Conservation (phyloP, 2,797 vertebrate genomes). For the Crenuchus spilurus region DNA sequence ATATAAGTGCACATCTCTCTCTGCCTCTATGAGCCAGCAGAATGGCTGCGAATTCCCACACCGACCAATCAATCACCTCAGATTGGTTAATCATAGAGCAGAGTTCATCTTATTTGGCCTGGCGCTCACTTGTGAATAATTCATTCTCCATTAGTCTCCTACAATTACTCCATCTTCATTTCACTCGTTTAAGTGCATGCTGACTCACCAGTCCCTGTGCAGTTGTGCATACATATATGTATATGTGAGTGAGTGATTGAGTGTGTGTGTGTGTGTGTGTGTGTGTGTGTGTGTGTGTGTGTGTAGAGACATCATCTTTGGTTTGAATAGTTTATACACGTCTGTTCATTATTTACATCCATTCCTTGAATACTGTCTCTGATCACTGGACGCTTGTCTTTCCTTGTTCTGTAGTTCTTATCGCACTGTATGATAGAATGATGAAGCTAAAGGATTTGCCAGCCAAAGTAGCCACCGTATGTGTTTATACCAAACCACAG, state of each 20-base stretch:
- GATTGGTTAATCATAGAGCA: conserved; percentile 32
- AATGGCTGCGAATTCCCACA: conserved; percentile 17
- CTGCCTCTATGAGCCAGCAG: background rate
- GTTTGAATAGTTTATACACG: background rate
- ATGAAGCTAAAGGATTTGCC: background rate
- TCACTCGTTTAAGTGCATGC: conserved; percentile 13
- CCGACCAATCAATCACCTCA: conserved; percentile 24
- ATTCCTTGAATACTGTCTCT: conserved; percentile 15
- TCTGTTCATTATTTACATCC: conserved; percentile 33
- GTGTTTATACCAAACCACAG: too few species aligned
- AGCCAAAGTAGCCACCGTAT: background rate
- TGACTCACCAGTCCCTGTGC: conserved; percentile 18
- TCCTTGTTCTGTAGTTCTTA: conserved; percentile 13
- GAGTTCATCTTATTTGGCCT: conserved; percentile 31
- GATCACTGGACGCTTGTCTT: conserved; percentile 22
- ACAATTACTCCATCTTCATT: conserved; percentile 39
- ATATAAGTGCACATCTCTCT: conserved; percentile 11
- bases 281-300: conserved; percentile 24
- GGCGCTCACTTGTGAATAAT: conserved; percentile 41
- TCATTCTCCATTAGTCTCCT: conserved; percentile 35
- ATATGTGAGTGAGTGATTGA: conserved; percentile 9
- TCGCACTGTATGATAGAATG: background rate
- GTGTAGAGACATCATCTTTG: background rate
- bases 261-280: conserved; percentile 28
- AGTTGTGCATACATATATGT: background rate